phyloP scores from a whole-genome alignment of 2,113 vertebrate genomes.

The Malurus melanocephalus region DNA sequence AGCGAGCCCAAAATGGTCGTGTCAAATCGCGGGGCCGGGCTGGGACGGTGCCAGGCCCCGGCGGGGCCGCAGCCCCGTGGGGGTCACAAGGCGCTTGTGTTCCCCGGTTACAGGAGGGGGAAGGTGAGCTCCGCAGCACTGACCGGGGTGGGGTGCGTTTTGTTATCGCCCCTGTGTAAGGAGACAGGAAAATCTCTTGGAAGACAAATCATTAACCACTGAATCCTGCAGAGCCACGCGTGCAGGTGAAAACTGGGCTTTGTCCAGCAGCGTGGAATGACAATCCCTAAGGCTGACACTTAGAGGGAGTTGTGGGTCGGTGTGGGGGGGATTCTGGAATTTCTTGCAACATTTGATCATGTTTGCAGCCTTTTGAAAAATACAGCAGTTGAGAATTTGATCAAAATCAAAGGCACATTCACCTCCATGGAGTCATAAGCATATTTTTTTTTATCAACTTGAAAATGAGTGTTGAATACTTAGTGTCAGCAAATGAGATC shows the following conservation, averaged over 20 bases:
- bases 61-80: neutral
- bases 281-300: neutral
- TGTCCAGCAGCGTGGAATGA: neutral
- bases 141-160: fast-evolving
- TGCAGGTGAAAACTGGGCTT: neutral
- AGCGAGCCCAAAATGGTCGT: too few relatives aligned
- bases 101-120: fast-evolving
- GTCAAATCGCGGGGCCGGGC: fast-evolving
- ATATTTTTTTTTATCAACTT: neutral
- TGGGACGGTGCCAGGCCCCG: neutral
- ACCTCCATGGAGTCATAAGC: neutral
- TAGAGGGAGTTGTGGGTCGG: fast-evolving
- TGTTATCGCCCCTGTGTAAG: neutral
- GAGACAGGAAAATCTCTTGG: neutral
- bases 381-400: fast-evolving
- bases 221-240: fast-evolving
- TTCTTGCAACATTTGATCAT: fast-evolving
- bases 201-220: neutral
- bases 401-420: neutral
- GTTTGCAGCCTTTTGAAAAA: neutral
- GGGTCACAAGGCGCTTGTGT: fast-evolving
- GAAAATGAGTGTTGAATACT: neutral
- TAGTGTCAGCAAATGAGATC: neutral
- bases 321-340: too few relatives aligned
- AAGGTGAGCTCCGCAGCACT: neutral